phyloP scores from a whole-genome alignment of 2,888 invertebrate genomes.

The Tanytarsus gracilentus region DNA sequence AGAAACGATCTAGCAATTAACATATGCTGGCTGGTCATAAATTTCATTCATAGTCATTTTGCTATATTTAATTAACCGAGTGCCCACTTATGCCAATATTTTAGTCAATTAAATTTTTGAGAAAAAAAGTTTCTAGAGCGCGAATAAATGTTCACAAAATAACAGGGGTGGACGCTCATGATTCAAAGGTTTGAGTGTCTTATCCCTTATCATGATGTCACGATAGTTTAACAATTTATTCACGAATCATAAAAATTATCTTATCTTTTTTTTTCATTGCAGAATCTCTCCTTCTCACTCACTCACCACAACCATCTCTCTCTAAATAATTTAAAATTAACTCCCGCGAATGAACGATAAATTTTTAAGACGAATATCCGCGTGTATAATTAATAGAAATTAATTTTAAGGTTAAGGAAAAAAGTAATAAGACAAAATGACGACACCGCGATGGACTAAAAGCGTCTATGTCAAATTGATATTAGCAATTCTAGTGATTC shows the following conservation, averaged over 20 bases:
- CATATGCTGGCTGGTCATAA: not conserved
- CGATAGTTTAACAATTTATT: not conserved
- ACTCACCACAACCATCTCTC: too few species aligned
- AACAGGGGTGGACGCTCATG: too few species aligned
- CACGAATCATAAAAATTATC: not conserved
- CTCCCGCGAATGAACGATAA: not conserved
- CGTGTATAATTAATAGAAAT: not conserved
- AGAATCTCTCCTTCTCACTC: constrained; percentile 17
- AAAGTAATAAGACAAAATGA: constrained; percentile 10
- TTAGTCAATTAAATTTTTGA: not conserved
- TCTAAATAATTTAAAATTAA: too few species aligned
- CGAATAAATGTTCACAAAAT: too few species aligned
- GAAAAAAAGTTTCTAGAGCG: not conserved
- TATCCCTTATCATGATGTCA: constrained; percentile 10
- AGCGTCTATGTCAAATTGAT: constrained; percentile 9
- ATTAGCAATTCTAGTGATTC: constrained; percentile 2
- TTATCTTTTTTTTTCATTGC: constrained; percentile 7
- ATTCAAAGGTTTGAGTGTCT: too few species aligned
- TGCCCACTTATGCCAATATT: not conserved
- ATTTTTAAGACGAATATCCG: not conserved
- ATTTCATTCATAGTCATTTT: not conserved
- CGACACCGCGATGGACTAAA: constrained; percentile 23
- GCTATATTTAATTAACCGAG: not conserved
- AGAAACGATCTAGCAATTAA: too few species aligned
- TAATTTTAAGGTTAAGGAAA: not conserved